Evolutionary conservation across 2,888 invertebrate species (phyloP).

Genomic region (Nymphalis c-album): DNA sequence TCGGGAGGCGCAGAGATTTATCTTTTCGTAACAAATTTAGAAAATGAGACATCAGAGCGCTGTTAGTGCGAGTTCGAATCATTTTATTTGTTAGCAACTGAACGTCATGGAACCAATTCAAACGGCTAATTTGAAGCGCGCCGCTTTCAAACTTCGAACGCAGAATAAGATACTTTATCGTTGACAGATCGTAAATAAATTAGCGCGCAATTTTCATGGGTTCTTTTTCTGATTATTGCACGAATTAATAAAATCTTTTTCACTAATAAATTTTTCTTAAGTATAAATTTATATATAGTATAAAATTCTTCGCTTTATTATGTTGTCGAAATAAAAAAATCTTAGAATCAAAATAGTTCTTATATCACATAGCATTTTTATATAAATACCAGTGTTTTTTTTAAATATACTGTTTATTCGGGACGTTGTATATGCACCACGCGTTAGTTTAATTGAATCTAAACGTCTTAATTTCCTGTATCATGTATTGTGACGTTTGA

Average conservation of each 20-base stretch:
- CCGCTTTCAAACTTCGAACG: slow-evolving; percentile 39
- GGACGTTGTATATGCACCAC: no score
- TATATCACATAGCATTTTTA: neutral
- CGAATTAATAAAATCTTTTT: slow-evolving; percentile 15
- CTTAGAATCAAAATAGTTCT: neutral
- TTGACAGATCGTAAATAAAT: slow-evolving; percentile 68
- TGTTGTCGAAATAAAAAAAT: neutral
- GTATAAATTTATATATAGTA: no score
- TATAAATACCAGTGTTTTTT: neutral
- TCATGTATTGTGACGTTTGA: no score
- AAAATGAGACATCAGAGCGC: slow-evolving; percentile 77
- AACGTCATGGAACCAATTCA: slow-evolving; percentile 58
- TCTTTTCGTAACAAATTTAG: slow-evolving; percentile 79
- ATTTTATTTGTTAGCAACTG: slow-evolving; percentile 49
- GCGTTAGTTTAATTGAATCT: no score
- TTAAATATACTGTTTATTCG: neutral
- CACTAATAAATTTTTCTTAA: slow-evolving; percentile 15
- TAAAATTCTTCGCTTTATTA: neutral
- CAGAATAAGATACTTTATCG: slow-evolving; percentile 49
- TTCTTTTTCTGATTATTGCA: slow-evolving; percentile 16
- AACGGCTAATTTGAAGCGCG: slow-evolving; percentile 72
- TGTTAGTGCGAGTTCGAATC: slow-evolving; percentile 52
- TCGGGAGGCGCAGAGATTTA: slow-evolving; percentile 73
- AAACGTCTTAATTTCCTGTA: no score
- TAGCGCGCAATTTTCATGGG: slow-evolving; percentile 39